Base-by-base conservation (phyloP, 2,797 vertebrate species). In the Parauchenoglanis ngamensis region DNA sequence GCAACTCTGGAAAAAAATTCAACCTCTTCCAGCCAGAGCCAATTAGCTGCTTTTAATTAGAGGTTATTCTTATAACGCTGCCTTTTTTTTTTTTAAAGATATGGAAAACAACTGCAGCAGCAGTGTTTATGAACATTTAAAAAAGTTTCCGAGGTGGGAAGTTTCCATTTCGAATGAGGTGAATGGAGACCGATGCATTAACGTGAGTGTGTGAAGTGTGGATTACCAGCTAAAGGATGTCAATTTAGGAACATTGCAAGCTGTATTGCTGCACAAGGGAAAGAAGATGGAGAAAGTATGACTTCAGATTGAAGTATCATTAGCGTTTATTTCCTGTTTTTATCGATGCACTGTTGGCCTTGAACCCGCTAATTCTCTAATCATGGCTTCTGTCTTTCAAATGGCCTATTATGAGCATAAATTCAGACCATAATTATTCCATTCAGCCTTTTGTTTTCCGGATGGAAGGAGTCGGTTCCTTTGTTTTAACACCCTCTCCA, bases 101-200 rank as follows among this genome's bases (percentile, higher is more conserved):
- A 40, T 40, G 40, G 88, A 89, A 90, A 89, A 88, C 82, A 91
- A 91, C 89, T 87, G 89, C 87, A 84, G 88, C 88, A 77, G 61
- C 92, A 88, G 87, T 88, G 81, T 72, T 89, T 85, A 89, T 87
- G 67, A 44, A 28, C 56, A 75, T 73, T 88, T 83, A 49, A 49
- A 84, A 88, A 68, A 13, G 61, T 70, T 86, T 88, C 83, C 84
- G 86, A 86, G 81, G 80, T 85, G 84, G 80, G 79, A 86, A 73
- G 84, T 81, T 88, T 77, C 84, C 86, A 86, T 82, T 89, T 75
- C 15, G 35, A 81, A 25, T 4, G 2, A 81, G 49, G 63, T 57
- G 46, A 86, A 56, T 86, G 72, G 54, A 77, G 63, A 72, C 49
- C 57, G 68, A 63, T 61, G 68, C 6, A 3, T 40, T 17, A n/a